phyloP scores from a whole-genome alignment of 2,797 vertebrate species.

The Rhincodon typus region DNA sequence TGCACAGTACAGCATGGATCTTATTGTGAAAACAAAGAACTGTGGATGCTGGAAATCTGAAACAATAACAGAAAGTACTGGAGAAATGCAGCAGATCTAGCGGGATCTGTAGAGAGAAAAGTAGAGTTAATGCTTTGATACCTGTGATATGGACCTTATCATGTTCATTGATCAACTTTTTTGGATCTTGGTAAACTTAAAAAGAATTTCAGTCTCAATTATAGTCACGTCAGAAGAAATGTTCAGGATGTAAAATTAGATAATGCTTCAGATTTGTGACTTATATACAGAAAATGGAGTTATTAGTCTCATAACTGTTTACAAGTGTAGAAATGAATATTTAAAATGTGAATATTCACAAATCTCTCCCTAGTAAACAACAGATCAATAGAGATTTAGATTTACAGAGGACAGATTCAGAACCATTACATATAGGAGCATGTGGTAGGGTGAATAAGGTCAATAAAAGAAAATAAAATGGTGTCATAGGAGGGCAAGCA shows the following conservation, averaged over 20 bases:
- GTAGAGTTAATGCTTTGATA: no score
- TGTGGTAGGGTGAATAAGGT: background rate
- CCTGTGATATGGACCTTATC: background rate
- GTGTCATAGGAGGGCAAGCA: background rate
- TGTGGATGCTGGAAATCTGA: no score
- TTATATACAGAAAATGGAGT: background rate
- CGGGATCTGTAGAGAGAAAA: no score
- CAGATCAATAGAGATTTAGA: background rate
- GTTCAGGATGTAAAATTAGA: background rate
- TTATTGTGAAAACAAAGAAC: background rate
- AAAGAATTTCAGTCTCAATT: background rate
- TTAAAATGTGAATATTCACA: background rate
- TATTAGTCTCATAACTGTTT: background rate
- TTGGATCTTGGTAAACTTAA: background rate
- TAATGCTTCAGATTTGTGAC: no score
- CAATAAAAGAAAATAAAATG: background rate
- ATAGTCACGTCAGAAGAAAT: background rate
- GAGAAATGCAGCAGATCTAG: no score
- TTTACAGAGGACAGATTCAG: background rate
- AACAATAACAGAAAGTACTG: no score
- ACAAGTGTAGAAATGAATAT: background rate
- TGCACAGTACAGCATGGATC: background rate
- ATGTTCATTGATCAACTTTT: background rate
- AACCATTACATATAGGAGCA: background rate
- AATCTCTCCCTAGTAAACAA: background rate